Conservation (phyloP, 2,797 vertebrate genomes). For the Protonibea diacanthus region DNA sequence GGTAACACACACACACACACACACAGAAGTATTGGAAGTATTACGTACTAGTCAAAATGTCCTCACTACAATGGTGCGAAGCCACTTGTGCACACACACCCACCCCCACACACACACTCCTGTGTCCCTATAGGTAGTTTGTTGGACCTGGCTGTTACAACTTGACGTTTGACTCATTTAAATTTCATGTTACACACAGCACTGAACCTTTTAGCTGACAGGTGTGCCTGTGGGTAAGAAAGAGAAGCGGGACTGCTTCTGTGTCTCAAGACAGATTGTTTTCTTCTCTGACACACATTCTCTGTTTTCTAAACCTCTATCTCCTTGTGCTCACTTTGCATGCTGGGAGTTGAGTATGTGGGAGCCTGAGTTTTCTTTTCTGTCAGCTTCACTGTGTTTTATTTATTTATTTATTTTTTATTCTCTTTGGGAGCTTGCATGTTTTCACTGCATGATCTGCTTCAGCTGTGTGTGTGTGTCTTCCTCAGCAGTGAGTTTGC, state of each 20-base stretch:
- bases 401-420: background rate
- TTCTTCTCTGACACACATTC: conserved; percentile 48
- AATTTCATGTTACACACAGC: conserved; percentile 11
- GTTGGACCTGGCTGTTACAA: background rate
- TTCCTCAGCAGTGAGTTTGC: conserved; percentile 6
- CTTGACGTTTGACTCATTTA: background rate
- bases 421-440: conserved; percentile 34
- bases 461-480: background rate
- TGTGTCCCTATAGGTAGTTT: background rate
- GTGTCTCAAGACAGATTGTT: conserved; percentile 37
- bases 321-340: conserved; percentile 34
- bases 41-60: background rate
- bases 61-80: background rate
- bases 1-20: conserved; percentile 47
- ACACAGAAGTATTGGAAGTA: background rate
- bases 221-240: background rate
- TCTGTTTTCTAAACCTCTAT: conserved; percentile 39
- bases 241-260: conserved; percentile 12
- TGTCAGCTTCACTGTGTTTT: conserved; percentile 32
- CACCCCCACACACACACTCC: background rate
- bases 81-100: background rate
- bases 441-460: conserved; percentile 21
- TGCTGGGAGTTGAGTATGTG: conserved; percentile 25
- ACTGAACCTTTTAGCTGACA: conserved; percentile 10
- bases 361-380: conserved; percentile 13